Conservation (phyloP, 2,113 vertebrate genomes). For the Ancistrus triradiatus region DNA sequence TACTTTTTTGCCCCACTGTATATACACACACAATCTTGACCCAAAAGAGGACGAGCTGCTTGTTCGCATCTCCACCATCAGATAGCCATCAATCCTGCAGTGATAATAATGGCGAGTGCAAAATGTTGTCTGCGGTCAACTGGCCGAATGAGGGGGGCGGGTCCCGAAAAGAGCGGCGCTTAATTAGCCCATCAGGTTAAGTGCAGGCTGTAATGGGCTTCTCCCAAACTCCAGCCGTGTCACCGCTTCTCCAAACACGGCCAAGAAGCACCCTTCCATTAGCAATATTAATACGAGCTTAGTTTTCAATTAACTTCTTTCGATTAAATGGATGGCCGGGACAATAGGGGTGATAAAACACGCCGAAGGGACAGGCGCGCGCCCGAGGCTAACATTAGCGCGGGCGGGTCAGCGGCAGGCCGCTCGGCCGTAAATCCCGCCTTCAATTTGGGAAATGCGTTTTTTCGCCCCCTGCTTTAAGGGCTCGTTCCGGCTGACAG, state of each 20-base stretch:
- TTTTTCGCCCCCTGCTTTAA: conserved; percentile 91
- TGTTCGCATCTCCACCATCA: too few species aligned
- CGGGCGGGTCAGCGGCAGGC: conserved; percentile 83
- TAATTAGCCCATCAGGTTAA: conserved; percentile 99
- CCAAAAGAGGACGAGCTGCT: too few species aligned
- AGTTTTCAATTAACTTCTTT: conserved; percentile 99
- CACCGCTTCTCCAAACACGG: conserved; percentile 95
- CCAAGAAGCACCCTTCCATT: conserved; percentile 99
- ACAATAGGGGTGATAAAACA: conserved; percentile 99
- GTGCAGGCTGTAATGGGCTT: conserved; percentile 97
- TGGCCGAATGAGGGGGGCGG: conserved; percentile 63
- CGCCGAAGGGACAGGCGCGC: conserved; percentile 86
- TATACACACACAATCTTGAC: too few species aligned
- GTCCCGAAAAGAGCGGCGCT: conserved; percentile 92
- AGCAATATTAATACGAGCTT: conserved; percentile 99
- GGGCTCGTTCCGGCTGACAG: conserved; percentile 92
- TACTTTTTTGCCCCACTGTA: too few species aligned
- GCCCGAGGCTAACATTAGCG: conserved; percentile 93
- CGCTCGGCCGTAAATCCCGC: conserved; percentile 96
- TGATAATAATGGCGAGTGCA: conserved; percentile 80
- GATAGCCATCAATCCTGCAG: conserved; percentile 56
- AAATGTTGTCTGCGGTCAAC: conserved; percentile 76
- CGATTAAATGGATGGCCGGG: conserved; percentile 99
- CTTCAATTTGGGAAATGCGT: conserved; percentile 98
- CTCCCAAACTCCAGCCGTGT: conserved; percentile 94